phyloP scores from a whole-genome alignment of 2,113 vertebrate genomes.

The Hiodon tergisus region DNA sequence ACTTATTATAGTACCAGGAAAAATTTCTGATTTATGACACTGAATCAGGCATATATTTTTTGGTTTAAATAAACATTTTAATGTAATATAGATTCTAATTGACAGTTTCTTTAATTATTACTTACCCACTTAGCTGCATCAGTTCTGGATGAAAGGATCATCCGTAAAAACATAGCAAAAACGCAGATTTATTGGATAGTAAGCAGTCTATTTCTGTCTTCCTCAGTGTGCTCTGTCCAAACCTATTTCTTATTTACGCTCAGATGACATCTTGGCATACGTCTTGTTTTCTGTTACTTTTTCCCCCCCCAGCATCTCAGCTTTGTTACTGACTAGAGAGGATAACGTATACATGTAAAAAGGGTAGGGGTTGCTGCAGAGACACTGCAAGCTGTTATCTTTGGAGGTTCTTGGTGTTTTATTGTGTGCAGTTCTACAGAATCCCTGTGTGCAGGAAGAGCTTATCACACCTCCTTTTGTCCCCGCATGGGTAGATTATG shows the following conservation, averaged over 20 bases:
- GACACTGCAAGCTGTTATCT: not conserved
- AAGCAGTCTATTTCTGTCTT: not conserved
- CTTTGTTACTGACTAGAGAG: constrained; percentile 6
- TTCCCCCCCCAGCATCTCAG: not conserved
- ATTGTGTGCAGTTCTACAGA: not conserved
- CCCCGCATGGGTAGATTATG: not conserved
- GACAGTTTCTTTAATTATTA: not conserved
- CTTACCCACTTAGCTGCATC: not conserved
- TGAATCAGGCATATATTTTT: no score
- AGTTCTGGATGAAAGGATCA: not conserved
- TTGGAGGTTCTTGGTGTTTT: constrained; percentile 6
- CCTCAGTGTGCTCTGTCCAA: not conserved
- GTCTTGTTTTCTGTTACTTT: not conserved
- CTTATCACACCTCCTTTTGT: not conserved
- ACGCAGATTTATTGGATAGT: not conserved
- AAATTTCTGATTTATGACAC: no score
- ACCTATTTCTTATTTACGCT: not conserved
- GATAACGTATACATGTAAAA: not conserved
- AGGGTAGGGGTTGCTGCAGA: not conserved
- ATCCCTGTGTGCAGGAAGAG: not conserved
- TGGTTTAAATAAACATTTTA: no score
- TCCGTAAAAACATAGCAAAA: not conserved
- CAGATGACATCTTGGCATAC: not conserved
- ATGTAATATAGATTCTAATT: not conserved
- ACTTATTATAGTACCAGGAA: no score